Evolutionary conservation across 2,113 vertebrate species (phyloP).

Genomic region (Phrynosoma platyrhinos): DNA sequence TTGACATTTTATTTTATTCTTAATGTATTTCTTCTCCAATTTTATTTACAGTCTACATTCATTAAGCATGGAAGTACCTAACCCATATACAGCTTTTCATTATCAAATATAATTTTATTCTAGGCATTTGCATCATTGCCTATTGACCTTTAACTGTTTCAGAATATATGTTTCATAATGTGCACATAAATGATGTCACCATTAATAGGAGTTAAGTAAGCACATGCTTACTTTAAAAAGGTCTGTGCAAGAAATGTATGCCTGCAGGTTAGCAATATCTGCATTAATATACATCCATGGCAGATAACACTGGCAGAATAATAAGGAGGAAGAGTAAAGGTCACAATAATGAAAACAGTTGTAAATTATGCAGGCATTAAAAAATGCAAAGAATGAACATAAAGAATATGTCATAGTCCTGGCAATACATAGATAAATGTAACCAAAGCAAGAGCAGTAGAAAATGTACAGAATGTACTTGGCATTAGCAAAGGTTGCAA

Average conservation of each 20-base stretch:
- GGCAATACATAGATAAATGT: not conserved
- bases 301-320: constrained; percentile 22
- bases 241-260: not conserved
- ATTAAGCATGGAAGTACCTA: constrained; percentile 22
- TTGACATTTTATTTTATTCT: constrained; percentile 41
- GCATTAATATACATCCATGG: not conserved
- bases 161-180: constrained; percentile 14
- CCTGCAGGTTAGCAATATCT: constrained; percentile 13
- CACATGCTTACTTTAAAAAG: too few relatives aligned
- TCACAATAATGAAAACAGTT: constrained; percentile 22
- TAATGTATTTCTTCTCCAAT: not conserved
- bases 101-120: constrained; percentile 13
- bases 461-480: not conserved
- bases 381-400: not conserved
- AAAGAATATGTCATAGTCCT: constrained; percentile 5
- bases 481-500: not conserved
- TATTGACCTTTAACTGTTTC: constrained; percentile 14
- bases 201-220: constrained; percentile 19
- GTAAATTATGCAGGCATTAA: constrained; percentile 13
- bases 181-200: not conserved
- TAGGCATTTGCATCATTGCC: not conserved
- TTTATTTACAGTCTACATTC: not conserved
- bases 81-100: not conserved
- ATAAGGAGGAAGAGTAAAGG: not conserved
- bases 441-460: not conserved